phyloP scores from a whole-genome alignment of 2,113 vertebrate species.

The Tylochromis polylepis region DNA sequence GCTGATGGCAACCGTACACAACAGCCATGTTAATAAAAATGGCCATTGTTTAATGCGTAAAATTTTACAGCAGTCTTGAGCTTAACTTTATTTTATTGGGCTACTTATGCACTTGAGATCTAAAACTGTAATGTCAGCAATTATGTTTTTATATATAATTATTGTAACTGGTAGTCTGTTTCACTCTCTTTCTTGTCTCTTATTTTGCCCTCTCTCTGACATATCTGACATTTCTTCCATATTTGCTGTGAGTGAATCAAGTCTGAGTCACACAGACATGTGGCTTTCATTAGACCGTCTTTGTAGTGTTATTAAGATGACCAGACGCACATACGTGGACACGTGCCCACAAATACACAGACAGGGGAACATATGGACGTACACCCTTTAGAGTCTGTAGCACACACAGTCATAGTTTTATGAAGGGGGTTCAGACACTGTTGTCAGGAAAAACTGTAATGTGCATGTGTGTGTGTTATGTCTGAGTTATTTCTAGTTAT shows the following conservation, averaged over 20 bases:
- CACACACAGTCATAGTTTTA: constrained; percentile 46
- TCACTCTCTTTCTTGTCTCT: neutral
- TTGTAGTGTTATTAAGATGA: constrained; percentile 52
- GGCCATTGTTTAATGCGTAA: neutral
- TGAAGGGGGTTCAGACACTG: constrained; percentile 34
- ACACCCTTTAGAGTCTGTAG: constrained; percentile 28
- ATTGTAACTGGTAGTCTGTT: neutral
- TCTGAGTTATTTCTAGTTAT: neutral
- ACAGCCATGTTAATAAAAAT: neutral
- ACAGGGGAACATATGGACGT: constrained; percentile 7
- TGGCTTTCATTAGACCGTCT: constrained; percentile 52
- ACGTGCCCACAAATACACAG: neutral
- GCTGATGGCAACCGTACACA: neutral
- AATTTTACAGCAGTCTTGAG: neutral
- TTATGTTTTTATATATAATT: neutral
- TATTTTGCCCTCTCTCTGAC: constrained; percentile 4
- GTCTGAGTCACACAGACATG: constrained; percentile 51
- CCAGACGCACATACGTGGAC: neutral
- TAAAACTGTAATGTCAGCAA: neutral
- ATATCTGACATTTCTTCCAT: constrained; percentile 62
- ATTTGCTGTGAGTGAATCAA: constrained; percentile 45
- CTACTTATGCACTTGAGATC: neutral
- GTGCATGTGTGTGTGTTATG: constrained; percentile 1
- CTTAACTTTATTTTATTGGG: neutral
- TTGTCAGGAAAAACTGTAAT: neutral